A percentile compares a stretch with the other conserved stretches of the same genome.
Conservation (phyloP, 2,113 vertebrate species). For the Cyanoderma ruficeps region DNA sequence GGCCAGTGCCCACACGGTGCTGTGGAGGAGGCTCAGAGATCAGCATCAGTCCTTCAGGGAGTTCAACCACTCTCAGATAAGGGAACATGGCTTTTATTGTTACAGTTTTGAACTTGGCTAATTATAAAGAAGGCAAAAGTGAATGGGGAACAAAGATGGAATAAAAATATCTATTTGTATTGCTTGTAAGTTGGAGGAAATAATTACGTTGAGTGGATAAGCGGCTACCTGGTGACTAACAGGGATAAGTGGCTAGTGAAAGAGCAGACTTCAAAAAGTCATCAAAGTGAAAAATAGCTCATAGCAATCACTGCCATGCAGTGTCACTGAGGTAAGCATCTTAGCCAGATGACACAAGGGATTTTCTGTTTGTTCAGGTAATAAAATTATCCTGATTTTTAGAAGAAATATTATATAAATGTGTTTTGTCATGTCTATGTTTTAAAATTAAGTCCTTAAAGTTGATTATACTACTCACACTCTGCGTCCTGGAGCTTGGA, state of each 20-base stretch:
- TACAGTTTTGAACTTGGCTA: background rate
- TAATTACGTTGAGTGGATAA: background rate
- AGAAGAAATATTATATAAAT: background rate
- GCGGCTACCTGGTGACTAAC: background rate
- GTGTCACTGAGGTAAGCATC: background rate
- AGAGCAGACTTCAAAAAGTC: background rate
- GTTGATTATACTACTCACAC: background rate
- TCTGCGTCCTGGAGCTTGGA: background rate
- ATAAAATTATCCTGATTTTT: background rate
- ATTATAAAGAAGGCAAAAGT: background rate
- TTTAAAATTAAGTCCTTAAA: background rate
- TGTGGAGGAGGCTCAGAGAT: background rate
- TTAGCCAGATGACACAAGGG: background rate
- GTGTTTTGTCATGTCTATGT: background rate
- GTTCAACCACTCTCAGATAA: background rate
- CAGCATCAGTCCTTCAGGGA: background rate
- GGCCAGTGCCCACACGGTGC: background rate
- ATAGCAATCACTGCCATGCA: background rate
- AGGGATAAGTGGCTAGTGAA: background rate
- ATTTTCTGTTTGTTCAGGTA: background rate
- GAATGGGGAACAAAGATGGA: background rate
- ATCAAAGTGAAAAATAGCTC: background rate
- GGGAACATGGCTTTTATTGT: background rate
- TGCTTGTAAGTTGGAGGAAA: background rate
- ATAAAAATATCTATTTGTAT: background rate